phyloP scores from a whole-genome alignment of 2,888 invertebrate species.

The Xestia xanthographa region DNA sequence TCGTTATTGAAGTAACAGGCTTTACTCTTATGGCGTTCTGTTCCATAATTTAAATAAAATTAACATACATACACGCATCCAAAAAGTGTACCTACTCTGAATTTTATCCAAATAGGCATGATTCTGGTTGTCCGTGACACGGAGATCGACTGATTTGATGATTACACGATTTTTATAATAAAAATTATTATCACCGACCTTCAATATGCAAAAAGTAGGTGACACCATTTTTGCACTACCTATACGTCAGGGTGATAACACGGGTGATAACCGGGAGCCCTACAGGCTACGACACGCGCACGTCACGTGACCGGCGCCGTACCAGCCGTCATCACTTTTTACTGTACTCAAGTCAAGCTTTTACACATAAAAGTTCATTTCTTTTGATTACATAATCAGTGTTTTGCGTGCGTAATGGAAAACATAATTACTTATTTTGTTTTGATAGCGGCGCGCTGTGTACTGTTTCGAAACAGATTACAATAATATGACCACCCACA shows the following conservation, averaged over 20 bases:
- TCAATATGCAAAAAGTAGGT: constrained; percentile 87
- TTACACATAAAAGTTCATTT: constrained; percentile 35
- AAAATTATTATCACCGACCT: constrained; percentile 83
- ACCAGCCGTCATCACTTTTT: constrained; percentile 31
- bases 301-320: constrained; percentile 59
- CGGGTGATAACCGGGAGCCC: constrained; percentile 75
- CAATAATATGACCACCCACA: constrained; percentile 56
- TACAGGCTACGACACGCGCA: constrained; percentile 62
- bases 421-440: constrained; percentile 56
- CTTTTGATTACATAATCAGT: constrained; percentile 40
- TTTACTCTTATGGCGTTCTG: neutral
- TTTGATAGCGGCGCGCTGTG: constrained; percentile 61
- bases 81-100: constrained; percentile 17
- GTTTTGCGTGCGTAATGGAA: constrained; percentile 58
- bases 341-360: constrained; percentile 13
- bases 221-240: constrained; percentile 81
- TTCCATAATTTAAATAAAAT: constrained; percentile 7
- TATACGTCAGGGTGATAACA: constrained; percentile 76
- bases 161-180: constrained; percentile 79
- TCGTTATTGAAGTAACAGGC: neutral
- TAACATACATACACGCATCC: neutral
- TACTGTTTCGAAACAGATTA: constrained; percentile 65
- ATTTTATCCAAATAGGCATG: constrained; percentile 50
- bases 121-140: constrained; percentile 84
- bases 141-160: constrained; percentile 78